Conservation (phyloP, 2,113 vertebrate genomes). For the Upupa epops region DNA sequence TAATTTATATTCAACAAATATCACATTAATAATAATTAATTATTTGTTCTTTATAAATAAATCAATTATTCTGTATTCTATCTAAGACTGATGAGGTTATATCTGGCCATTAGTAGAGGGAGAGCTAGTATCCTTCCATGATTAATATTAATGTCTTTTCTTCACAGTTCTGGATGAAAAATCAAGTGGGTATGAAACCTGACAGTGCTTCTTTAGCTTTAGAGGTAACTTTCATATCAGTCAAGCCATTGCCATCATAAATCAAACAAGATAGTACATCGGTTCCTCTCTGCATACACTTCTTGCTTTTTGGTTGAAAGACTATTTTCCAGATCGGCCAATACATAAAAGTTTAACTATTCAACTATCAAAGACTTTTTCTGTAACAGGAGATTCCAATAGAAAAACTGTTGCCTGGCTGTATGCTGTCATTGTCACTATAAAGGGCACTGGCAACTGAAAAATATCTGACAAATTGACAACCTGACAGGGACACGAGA, state of each 20-base stretch:
- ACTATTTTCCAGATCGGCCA: not conserved
- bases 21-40: not conserved
- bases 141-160: not conserved
- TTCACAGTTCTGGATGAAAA: not conserved
- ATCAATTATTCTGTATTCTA: not conserved
- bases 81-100: not conserved
- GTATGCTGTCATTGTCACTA: conserved; percentile 11
- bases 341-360: not conserved
- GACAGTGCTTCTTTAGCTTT: not conserved
- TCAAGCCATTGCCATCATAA: not conserved
- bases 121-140: not conserved
- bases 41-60: not conserved
- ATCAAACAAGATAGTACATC: not conserved
- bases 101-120: not conserved
- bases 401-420: not conserved
- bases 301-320: not conserved
- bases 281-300: not conserved
- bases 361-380: not conserved
- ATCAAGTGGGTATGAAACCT: not conserved
- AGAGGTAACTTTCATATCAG: not conserved
- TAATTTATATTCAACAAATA: not conserved
- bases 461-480: conserved; percentile 63
- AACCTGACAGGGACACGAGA: conserved; percentile 11
- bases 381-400: not conserved
- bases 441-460: conserved; percentile 45